A percentile compares a stretch with the other conserved stretches of the same genome.
Evolutionary conservation across 2,797 vertebrate species (phyloP).

Genomic region (Luscinia luscinia): DNA sequence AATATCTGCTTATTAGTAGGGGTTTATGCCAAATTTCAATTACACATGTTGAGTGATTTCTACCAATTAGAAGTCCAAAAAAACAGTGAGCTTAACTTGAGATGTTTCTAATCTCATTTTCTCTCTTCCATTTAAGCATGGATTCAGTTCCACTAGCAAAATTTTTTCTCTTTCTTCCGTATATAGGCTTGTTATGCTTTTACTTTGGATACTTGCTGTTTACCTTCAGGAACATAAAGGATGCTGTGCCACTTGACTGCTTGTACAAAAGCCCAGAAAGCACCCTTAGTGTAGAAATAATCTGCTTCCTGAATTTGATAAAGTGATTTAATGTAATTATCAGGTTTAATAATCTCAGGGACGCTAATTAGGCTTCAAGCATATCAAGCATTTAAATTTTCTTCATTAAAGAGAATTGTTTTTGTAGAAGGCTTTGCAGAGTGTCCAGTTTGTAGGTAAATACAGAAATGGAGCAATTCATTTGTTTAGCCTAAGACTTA

Average conservation of each 20-base stretch:
- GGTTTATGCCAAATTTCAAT: neutral
- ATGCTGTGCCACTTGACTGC: neutral
- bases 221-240: neutral
- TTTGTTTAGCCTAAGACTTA: neutral
- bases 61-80: neutral
- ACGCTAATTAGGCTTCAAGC: neutral
- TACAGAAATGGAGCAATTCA: neutral
- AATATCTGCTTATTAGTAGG: neutral
- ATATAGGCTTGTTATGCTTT: neutral
- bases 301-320: neutral
- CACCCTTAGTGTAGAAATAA: neutral
- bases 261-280: neutral
- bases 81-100: neutral
- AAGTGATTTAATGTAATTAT: neutral
- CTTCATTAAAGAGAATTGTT: neutral
- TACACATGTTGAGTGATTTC: neutral
- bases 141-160: neutral
- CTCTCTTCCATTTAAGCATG: neutral
- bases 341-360: neutral
- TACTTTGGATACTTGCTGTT: neutral
- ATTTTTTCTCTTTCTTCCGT: neutral
- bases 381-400: neutral
- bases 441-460: neutral
- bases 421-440: neutral
- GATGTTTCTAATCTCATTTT: neutral